These are phyloP conservation scores for Cyanocitta stelleri DNA, from an alignment of 2,113 vertebrate genomes.

Conservation along the genomic window DNA sequence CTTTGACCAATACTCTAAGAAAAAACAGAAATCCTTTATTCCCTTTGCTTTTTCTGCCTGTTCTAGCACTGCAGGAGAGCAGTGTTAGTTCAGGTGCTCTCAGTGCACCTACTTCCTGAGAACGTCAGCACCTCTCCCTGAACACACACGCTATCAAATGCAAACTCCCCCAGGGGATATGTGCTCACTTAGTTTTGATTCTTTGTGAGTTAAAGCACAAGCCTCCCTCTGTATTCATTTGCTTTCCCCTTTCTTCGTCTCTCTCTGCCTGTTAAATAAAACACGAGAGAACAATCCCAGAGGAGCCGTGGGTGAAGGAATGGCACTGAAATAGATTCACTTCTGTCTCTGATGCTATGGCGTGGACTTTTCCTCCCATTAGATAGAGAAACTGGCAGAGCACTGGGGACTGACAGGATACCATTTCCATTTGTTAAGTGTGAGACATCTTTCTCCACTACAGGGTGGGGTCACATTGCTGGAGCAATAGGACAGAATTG, in stretches of 20 bases:
- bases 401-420: neutral
- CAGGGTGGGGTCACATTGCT: slow-evolving; percentile 5
- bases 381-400: neutral
- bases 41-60: neutral
- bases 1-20: neutral
- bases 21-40: neutral
- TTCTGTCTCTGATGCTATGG: neutral
- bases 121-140: neutral
- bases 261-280: slow-evolving; percentile 27
- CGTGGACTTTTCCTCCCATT: neutral
- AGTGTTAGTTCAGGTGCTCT: slow-evolving; percentile 24
- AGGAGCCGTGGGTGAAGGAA: neutral
- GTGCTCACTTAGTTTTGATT: slow-evolving; percentile 10
- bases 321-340: neutral
- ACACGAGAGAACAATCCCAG: neutral
- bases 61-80: neutral
- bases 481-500: neutral
- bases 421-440: neutral
- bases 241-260: neutral
- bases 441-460: slow-evolving; percentile 2
- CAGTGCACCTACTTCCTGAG: neutral
- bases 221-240: neutral
- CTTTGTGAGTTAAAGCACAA: slow-evolving; percentile 17
- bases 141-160: neutral
- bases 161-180: neutral